Percentiles rank a stretch among this genome's conserved stretches.
phyloP scores from a whole-genome alignment of 2,113 vertebrate genomes.

The human region GRCh38 chrX:114419501-114420000 shows the following conservation, averaged over 20 bases:
- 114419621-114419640: background rate
- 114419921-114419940: background rate
- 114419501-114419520: background rate
- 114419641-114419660: background rate
- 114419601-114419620: background rate
- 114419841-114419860: background rate
- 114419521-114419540: no score
- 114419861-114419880: background rate
- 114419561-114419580: background rate
- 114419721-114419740: background rate
- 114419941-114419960: background rate
- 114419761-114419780: background rate
- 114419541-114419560: no score
- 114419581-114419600: background rate
- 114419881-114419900: background rate
- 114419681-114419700: background rate
- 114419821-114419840: background rate
- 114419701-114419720: background rate
- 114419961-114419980: background rate
- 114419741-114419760: background rate
- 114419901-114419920: background rate
- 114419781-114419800: background rate
- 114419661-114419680: background rate
- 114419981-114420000: background rate
- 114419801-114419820: background rate